Evolutionary conservation across 2,797 vertebrate species (phyloP).

Genomic region (Lagodon rhomboides): DNA sequence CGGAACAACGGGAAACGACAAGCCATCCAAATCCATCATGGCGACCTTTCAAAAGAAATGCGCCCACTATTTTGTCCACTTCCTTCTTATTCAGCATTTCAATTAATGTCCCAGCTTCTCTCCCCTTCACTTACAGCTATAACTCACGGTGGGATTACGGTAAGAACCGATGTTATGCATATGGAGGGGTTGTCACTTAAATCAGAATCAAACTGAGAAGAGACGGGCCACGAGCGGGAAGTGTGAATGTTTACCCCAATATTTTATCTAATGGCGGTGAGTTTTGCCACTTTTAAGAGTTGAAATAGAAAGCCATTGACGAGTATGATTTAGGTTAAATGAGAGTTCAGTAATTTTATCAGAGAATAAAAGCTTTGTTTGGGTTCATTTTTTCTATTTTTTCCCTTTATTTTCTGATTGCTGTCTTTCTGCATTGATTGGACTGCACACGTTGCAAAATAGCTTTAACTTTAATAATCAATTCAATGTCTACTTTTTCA

Average conservation of each 20-base stretch:
- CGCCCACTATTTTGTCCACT: conserved; percentile 76
- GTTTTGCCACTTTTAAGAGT: conserved; percentile 25
- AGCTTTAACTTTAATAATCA: neutral
- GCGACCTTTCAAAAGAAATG: conserved; percentile 82
- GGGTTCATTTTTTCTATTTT: neutral
- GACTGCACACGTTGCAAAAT: neutral
- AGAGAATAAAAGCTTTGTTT: neutral
- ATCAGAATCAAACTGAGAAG: conserved; percentile 68
- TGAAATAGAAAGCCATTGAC: conserved; percentile 22
- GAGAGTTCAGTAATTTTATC: neutral
- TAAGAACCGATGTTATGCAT: conserved; percentile 62
- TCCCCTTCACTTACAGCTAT: conserved; percentile 66
- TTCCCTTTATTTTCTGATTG: neutral
- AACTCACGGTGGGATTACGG: conserved; percentile 74
- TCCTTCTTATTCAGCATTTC: conserved; percentile 83
- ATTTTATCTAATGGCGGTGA: conserved; percentile 36
- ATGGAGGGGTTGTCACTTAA: conserved; percentile 66
- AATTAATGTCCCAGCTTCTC: conserved; percentile 74
- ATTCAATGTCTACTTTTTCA: neutral
- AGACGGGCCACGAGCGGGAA: conserved; percentile 21
- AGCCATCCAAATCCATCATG: conserved; percentile 81
- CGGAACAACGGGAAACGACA: conserved; percentile 78
- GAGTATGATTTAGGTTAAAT: conserved; percentile 9
- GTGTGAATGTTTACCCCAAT: conserved; percentile 28
- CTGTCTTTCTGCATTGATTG: neutral